Evolutionary conservation across 2,888 invertebrate species (phyloP), one percentile per base, ranked within the genome.

Genomic region (Thelaira solivaga): DNA sequence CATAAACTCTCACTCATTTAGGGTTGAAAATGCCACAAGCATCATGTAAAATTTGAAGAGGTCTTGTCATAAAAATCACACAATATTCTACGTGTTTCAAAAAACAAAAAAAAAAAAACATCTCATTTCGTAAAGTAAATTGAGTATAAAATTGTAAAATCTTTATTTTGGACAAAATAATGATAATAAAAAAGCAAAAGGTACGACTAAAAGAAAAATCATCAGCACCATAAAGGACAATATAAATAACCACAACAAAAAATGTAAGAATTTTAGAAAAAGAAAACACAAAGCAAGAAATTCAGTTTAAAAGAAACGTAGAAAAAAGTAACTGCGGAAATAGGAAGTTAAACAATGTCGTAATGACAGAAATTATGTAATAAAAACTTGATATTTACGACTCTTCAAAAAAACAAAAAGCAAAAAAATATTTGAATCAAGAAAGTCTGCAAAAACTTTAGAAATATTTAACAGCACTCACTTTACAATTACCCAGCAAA

Each of bases 321-420:
- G n/a, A n/a, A n/a, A n/a, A n/a, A n/a, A n/a, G n/a, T n/a, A 45
- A 47, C 59, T 55, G 11, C 39, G 69, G 69, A 71, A 77, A 53
- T 71, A 55, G 82, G 65, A 73, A 76, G 68, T 71, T 64, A 76
- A 76, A 83, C 67, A 76, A 82, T 67, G 80, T 82, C 81, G 83
- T 85, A 85, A 86, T 84, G 86, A 83, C 85, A 85, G 84, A 86
- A 85, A 86, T 85, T 85, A 86, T 85, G 84, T 86, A 85, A 86
- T 86, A 86, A 86, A 85, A 86, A 84, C 84, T 84, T 85, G 83
- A 85, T 85, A 85, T 85, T 86, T 85, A 85, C 85, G 85, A 85
- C 84, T 84, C 81, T 76, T 80, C 81, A 81, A 68, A 47, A 67
- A 16, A 45, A 29, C 4, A 29, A 47, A 49, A 31, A 6, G 31